Percentiles rank a stretch among this genome's conserved stretches.
phyloP scores from a whole-genome alignment of 2,888 invertebrate genomes.

The Drosophila siamana region DNA sequence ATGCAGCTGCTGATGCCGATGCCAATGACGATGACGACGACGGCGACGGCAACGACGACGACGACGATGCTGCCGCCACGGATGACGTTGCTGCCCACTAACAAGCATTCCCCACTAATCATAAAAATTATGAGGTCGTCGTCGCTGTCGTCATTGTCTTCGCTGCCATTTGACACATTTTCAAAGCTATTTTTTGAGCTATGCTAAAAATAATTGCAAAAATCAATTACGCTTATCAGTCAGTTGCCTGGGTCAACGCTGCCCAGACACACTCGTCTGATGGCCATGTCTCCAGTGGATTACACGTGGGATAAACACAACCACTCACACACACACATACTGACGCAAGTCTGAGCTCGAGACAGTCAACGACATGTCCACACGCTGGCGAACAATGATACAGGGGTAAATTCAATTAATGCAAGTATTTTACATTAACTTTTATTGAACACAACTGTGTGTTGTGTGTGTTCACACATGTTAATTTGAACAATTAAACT shows the following conservation, averaged over 20 bases:
- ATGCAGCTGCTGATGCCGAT: constrained; percentile 62
- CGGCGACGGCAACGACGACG: neutral
- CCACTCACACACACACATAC: constrained; percentile 12
- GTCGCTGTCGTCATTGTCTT: constrained; percentile 16
- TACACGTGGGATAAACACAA: constrained; percentile 44
- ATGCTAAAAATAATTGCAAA: constrained; percentile 80
- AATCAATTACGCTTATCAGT: constrained; percentile 79
- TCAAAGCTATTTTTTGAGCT: constrained; percentile 69
- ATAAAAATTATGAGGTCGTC: constrained; percentile 76
- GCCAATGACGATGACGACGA: neutral
- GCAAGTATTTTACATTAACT: neutral
- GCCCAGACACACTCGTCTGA: constrained; percentile 16
- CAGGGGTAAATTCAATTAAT: neutral
- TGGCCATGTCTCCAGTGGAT: constrained; percentile 31
- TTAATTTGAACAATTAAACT: no score
- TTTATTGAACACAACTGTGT: no score
- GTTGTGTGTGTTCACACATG: no score
- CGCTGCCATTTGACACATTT: constrained; percentile 73
- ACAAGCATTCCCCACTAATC: constrained; percentile 76
- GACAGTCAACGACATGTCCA: constrained; percentile 31
- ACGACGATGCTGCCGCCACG: constrained; percentile 8
- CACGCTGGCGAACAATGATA: constrained; percentile 35
- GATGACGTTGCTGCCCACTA: constrained; percentile 63
- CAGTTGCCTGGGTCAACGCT: constrained; percentile 62
- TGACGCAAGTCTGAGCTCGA: constrained; percentile 2